phyloP scores from a whole-genome alignment of 1,140 invertebrate genomes.

The Pomacea maculata region DNA sequence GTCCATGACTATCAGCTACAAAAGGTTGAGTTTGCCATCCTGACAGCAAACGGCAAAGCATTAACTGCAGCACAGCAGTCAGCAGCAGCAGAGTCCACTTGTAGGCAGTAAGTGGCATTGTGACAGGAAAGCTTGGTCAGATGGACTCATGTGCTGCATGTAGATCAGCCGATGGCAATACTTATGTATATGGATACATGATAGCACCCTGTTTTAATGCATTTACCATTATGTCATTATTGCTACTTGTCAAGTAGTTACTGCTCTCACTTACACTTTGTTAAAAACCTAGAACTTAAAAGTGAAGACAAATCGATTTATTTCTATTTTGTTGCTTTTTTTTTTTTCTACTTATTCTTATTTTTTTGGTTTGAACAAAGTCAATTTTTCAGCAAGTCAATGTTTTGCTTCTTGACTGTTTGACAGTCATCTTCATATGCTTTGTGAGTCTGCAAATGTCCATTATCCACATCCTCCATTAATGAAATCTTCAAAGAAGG shows the following conservation, averaged over 20 bases:
- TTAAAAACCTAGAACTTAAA: background rate
- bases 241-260: background rate
- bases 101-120: background rate
- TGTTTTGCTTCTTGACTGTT: no score
- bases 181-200: background rate
- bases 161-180: background rate
- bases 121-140: background rate
- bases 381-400: no score
- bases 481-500: no score
- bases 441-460: no score
- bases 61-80: conserved; percentile 16
- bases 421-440: no score
- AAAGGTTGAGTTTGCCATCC: background rate
- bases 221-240: background rate
- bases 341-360: no score
- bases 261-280: background rate
- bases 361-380: no score
- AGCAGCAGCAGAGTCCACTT: conserved; percentile 22
- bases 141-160: background rate
- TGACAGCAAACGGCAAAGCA: conserved; percentile 7
- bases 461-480: no score
- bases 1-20: background rate
- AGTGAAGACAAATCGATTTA: no score
- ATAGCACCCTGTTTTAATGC: background rate
- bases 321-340: no score